Evolutionary conservation across 1,140 invertebrate species (phyloP), one percentile per base, ranked within the genome.

Genomic region (Odontomachus brunneus): DNA sequence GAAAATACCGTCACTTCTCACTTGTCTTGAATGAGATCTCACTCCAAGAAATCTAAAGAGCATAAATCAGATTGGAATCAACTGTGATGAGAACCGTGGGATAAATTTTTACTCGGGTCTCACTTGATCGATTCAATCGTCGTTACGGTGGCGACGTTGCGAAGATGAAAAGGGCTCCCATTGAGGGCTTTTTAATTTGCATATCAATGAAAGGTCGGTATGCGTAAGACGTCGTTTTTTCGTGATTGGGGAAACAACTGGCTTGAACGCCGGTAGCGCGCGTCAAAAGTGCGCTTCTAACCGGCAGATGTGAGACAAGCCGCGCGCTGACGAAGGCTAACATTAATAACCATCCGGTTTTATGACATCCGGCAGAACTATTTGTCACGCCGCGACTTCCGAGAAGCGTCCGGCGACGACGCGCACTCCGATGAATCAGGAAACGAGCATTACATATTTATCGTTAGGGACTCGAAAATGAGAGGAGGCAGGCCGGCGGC

Each of bases 361-460:
- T 67, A 74, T 53, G 78, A 84, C 78, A 82, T 84, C 78, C 78
- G 78, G 69, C 17, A 33, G 24, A 82, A 59, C 53, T 84, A 73
- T 84, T 81, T 84, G 82, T 80, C 75, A 84, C 87, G 59, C n/a
- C n/a, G 72, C 83, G 66, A 71, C 84, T 84, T 84, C 82, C 78
- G 44, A 55, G 76, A 80, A 83, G 44, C 53, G 51, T 44, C 48
- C 65, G 48, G 26, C 26, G 53, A 67, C 12, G 75, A 80, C 65
- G 24, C 53, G 65, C 75, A 83, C 65, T 29, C 48, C 63, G 44
- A 84, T 71, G 82, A 71, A 81, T 81, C 74, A 48, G 63, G 33
- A 67, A 80, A 66, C 75, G 65, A 57, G 29, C 62, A 81, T 84
- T 67, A 81, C 75, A 63, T 84, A 84, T 81, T 81, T 84, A 84